Percentiles rank a stretch among this genome's conserved stretches.
Evolutionary conservation across 2,113 vertebrate genomes (phyloP).

Genomic region (Cygnus buccinator): DNA sequence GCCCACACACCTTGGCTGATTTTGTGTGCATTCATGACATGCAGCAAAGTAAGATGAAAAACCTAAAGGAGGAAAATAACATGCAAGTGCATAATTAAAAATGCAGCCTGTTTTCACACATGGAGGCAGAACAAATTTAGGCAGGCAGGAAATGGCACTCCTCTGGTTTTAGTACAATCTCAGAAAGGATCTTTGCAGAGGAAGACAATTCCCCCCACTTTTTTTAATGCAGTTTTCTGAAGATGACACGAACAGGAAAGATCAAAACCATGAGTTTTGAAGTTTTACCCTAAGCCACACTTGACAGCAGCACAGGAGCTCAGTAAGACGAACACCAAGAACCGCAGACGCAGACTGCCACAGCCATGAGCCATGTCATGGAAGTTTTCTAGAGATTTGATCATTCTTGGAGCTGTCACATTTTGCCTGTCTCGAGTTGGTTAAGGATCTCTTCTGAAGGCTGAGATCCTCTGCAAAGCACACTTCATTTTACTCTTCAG

Average conservation of each 20-base stretch:
- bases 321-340: background rate
- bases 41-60: background rate
- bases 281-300: background rate
- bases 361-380: background rate
- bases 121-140: background rate
- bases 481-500: background rate
- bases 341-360: background rate
- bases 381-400: background rate
- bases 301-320: background rate
- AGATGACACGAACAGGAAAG: background rate
- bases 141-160: accelerated
- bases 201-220: background rate
- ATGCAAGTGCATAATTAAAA: background rate
- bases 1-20: background rate
- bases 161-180: background rate
- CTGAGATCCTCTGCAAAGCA: background rate
- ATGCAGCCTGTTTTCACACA: background rate
- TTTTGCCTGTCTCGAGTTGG: background rate
- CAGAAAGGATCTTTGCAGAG: background rate
- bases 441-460: background rate
- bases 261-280: accelerated
- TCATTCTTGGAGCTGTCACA: background rate
- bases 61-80: background rate
- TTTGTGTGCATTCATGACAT: background rate
- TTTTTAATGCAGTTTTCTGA: background rate